Evolutionary conservation across 2,888 invertebrate genomes (phyloP).

Genomic region (Euzetes globulus): DNA sequence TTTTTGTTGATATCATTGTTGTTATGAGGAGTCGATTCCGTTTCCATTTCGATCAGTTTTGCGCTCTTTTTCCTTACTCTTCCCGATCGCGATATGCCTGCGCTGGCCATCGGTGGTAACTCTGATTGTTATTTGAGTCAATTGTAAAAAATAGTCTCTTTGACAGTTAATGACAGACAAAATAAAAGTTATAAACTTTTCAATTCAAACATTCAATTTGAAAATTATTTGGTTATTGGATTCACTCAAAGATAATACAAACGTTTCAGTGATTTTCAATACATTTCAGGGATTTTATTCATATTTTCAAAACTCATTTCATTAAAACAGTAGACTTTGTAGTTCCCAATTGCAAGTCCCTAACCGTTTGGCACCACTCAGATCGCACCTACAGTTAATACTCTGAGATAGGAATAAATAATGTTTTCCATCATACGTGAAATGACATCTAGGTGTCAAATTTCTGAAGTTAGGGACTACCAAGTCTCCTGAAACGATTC

Average conservation of each 20-base stretch:
- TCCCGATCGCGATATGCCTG: slow-evolving; percentile 76
- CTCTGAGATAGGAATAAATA: no score
- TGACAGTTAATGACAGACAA: not conserved
- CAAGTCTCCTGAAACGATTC: no score
- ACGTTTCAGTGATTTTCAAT: not conserved
- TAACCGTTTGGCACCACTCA: no score
- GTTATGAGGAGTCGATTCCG: slow-evolving; percentile 51
- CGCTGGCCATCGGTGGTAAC: slow-evolving; percentile 13
- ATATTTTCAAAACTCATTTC: not conserved
- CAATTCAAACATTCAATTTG: not conserved
- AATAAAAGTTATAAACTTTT: not conserved
- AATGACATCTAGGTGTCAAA: no score
- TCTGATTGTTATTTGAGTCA: not conserved
- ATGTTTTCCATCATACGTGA: no score
- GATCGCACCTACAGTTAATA: no score
- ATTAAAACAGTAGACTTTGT: no score
- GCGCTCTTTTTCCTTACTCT: slow-evolving; percentile 89
- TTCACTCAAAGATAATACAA: not conserved
- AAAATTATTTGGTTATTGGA: not conserved
- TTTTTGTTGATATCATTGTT: not conserved
- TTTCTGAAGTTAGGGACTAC: no score
- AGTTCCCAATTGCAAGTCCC: no score
- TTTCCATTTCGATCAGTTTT: slow-evolving; percentile 84
- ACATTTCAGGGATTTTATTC: not conserved
- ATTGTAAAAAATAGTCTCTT: not conserved